Base-by-base conservation (phyloP, 2,888 invertebrate species). In the Dinocampus coccinellae region DNA sequence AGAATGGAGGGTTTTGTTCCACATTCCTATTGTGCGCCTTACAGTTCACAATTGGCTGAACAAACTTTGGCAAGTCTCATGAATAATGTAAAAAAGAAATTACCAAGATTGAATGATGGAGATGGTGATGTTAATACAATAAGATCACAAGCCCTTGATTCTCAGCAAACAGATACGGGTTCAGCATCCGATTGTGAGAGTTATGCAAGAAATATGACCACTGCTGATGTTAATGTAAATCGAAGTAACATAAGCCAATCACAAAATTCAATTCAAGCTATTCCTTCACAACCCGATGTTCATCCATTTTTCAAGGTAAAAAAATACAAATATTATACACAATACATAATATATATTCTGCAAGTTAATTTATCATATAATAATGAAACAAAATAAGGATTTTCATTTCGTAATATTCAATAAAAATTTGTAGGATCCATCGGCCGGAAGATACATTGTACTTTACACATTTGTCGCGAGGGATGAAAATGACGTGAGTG, bases 1-100 rank as follows among this genome's bases (percentile, higher is more conserved):
- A 90, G 96, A 65, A 92, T 95, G 83, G 97, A 98, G 87, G 98
- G 98, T 0, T 98, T 97, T 83, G 97, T 98, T 80, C 98, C 98
- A 0, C 95, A 96, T 85, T 96, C 96, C 0, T 97, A 97, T 86
- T 97, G 97, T 85, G 95, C 96, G 0, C 96, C 96, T 0, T 96
- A 91, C 81, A 94, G 91, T 81, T 95, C 92, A 86, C 93, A 92
- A 87, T 86, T 92, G 63, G 96, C 92, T 2, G 96, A 97, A 84
- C 83, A 86, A 57, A 87, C 87, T 11, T 88, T 96, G 79, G 93
- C 93, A 24, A 82, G 83, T 58, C 80, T 86, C 36, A 86, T 90
- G 79, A 90, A 88, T 76, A 89, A 89, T 80, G 92, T 93, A 61
- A 96, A 96, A 87, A 97, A 97, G 87, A 97, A 97, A 88, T 88